These are phyloP conservation scores for Coelopa frigida DNA, from an alignment of 1,140 invertebrate species.

Conservation along the genomic window DNA sequence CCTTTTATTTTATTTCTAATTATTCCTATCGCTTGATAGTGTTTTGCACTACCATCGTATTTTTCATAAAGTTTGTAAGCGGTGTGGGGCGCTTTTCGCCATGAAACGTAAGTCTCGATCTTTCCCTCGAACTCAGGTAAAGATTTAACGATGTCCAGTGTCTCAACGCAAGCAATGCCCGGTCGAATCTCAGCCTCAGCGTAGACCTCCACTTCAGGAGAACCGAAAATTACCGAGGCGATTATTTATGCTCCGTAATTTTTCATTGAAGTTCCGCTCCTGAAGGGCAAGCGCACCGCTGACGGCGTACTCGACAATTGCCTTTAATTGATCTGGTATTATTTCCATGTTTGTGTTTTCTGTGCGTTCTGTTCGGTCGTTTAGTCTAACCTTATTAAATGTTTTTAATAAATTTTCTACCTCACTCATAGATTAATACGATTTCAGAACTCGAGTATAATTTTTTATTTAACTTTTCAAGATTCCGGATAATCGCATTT, in stretches of 20 bases:
- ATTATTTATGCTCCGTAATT: not conserved
- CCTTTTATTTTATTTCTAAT: slow-evolving; percentile 23
- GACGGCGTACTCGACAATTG: slow-evolving; percentile 1
- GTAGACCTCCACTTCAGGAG: slow-evolving; percentile 7
- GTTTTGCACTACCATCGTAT: slow-evolving; percentile 17
- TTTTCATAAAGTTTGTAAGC: slow-evolving; percentile 19
- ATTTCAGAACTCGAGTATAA: too few species aligned
- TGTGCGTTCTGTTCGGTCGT: too few species aligned
- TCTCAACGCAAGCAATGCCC: slow-evolving; percentile 13
- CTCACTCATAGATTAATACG: too few species aligned
- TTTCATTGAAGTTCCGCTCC: slow-evolving; percentile 3
- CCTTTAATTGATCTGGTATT: too few species aligned
- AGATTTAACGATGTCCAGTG: slow-evolving; percentile 18
- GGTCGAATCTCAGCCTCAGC: slow-evolving; percentile 7
- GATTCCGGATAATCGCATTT: too few species aligned
- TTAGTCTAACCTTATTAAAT: too few species aligned
- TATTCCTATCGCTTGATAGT: slow-evolving; percentile 18
- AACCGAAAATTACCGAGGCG: not conserved
- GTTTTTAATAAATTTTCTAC: too few species aligned
- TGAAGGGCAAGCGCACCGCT: slow-evolving; percentile 4
- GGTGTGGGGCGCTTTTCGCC: slow-evolving; percentile 15
- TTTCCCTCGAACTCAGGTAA: slow-evolving; percentile 18
- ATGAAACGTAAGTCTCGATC: slow-evolving; percentile 18
- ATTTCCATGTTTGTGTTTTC: too few species aligned
- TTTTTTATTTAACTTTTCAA: too few species aligned